Percentiles rank a stretch among this genome's conserved stretches.
phyloP scores from a whole-genome alignment of 2,888 invertebrate genomes.

The Noctua pronuba region DNA sequence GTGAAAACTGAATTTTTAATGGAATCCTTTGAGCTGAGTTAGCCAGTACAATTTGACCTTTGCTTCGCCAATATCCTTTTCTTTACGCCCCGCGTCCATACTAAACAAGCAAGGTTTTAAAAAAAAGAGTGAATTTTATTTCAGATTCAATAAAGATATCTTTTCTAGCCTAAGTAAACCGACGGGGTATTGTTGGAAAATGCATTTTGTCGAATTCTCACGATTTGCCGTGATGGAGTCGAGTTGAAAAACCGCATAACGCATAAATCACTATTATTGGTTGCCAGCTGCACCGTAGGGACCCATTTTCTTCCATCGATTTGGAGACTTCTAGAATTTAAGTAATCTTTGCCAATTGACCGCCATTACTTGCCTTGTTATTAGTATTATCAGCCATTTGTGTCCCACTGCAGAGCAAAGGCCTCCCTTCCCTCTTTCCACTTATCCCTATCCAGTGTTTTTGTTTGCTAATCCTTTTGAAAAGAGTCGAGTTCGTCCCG shows the following conservation, averaged over 20 bases:
- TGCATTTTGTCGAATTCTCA: constrained; percentile 14
- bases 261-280: constrained; percentile 30
- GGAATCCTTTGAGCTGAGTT: constrained; percentile 50
- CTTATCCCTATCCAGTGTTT: no score
- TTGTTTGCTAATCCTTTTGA: no score
- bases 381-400: no score
- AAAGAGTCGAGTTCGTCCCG: no score
- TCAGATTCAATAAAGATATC: constrained; percentile 26
- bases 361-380: no score
- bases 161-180: background rate
- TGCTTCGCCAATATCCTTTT: constrained; percentile 41
- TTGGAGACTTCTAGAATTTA: constrained; percentile 13
- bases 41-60: constrained; percentile 45
- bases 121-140: constrained; percentile 11
- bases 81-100: constrained; percentile 14
- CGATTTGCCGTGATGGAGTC: constrained; percentile 22
- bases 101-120: constrained; percentile 31
- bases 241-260: constrained; percentile 42
- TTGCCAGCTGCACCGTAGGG: constrained; percentile 23
- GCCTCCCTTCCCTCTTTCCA: no score
- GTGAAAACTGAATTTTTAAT: constrained; percentile 52
- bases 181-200: constrained; percentile 21
- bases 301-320: constrained; percentile 38
- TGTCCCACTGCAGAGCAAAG: no score
- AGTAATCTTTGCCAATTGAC: constrained; percentile 1